phyloP scores from a whole-genome alignment of 2,888 invertebrate genomes.

The Eudemis profundana region DNA sequence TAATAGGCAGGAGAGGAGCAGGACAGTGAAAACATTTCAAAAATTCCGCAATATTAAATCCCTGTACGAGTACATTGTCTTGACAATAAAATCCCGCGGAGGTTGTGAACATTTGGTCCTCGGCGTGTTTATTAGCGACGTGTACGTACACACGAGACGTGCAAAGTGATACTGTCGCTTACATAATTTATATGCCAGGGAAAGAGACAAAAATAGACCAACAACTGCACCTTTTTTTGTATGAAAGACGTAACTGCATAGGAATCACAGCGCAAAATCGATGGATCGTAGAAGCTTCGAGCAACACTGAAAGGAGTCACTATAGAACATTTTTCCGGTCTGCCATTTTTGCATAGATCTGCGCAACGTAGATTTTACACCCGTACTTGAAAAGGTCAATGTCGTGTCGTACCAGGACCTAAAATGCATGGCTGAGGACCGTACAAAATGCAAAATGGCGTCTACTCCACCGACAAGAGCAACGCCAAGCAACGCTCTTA shows the following conservation, averaged over 20 bases:
- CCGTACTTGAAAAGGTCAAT: no score
- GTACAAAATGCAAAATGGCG: no score
- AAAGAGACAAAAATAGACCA: background rate
- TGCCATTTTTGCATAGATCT: no score
- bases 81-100: constrained; percentile 38
- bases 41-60: constrained; percentile 12
- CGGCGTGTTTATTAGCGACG: constrained; percentile 55
- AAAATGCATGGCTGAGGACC: no score
- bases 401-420: no score
- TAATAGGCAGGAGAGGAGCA: no score
- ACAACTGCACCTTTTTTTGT: background rate
- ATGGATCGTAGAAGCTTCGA: no score
- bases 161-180: constrained; percentile 6
- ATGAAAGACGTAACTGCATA: background rate
- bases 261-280: background rate
- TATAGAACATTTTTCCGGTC: no score
- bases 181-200: constrained; percentile 19
- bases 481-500: no score
- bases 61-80: constrained; percentile 36
- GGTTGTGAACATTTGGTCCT: constrained; percentile 35
- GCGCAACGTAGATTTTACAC: no score
- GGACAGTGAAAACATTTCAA: background rate
- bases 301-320: no score
- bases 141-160: constrained; percentile 44
- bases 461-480: no score